Percentiles rank a stretch among this genome's conserved stretches.
phyloP scores from a whole-genome alignment of 2,113 vertebrate species.

The Mellivora capensis region DNA sequence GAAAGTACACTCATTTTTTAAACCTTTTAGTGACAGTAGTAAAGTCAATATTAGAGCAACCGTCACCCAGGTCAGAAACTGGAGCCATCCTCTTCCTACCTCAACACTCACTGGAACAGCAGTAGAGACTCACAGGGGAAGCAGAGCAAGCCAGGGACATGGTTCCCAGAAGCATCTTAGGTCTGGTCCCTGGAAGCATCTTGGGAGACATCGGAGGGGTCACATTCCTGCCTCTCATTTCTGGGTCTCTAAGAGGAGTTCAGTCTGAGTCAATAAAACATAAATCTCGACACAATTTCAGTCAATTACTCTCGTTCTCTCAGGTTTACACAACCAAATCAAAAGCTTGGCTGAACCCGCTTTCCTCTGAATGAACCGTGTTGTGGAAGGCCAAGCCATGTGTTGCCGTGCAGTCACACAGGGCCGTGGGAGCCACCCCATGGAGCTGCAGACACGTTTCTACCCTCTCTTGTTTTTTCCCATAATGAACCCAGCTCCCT shows the following conservation, averaged over 20 bases:
- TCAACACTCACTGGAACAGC: background rate
- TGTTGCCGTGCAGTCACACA: rapidly evolving
- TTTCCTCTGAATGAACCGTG: too few relatives aligned
- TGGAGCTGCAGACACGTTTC: too few relatives aligned
- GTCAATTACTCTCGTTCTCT: background rate
- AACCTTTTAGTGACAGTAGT: background rate
- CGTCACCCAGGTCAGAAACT: background rate
- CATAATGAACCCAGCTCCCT: background rate
- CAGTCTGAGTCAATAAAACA: rapidly evolving
- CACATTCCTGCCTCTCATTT: rapidly evolving
- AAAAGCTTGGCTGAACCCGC: background rate
- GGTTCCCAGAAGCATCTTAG: background rate
- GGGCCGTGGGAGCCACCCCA: rapidly evolving
- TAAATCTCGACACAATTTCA: background rate
- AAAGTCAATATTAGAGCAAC: background rate
- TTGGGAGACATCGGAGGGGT: background rate
- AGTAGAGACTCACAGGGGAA: background rate
- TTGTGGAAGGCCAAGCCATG: rapidly evolving
- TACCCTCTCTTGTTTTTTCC: background rate
- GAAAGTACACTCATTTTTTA: background rate
- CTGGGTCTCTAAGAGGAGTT: background rate
- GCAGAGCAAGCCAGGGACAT: background rate
- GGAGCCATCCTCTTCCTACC: background rate
- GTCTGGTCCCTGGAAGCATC: background rate
- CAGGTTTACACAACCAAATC: background rate